A percentile compares a stretch with the other conserved stretches of the same genome.
Evolutionary conservation across 2,888 invertebrate genomes (phyloP).

Genomic region (Calameuta filiformis): DNA sequence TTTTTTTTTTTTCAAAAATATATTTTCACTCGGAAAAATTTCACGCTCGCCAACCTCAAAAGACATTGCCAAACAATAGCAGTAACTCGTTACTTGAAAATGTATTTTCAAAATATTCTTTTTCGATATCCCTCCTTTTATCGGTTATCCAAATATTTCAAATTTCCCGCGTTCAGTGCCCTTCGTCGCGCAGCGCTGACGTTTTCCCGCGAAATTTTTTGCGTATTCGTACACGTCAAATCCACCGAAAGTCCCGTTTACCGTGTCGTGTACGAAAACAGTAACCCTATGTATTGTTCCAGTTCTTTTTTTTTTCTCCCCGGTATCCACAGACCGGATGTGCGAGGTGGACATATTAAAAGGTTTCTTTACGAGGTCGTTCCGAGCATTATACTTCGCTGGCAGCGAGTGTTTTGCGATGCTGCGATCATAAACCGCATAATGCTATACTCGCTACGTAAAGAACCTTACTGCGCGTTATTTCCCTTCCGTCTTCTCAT

Average conservation of each 20-base stretch:
- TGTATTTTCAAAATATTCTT: background rate
- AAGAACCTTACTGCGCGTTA: slow-evolving; percentile 35
- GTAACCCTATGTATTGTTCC: background rate
- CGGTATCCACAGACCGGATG: slow-evolving; percentile 16
- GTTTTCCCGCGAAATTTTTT: background rate
- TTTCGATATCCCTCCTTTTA: too few relatives aligned
- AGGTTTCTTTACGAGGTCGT: slow-evolving; percentile 59
- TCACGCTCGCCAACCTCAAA: background rate
- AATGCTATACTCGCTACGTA: slow-evolving; percentile 32
- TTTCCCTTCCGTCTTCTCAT: slow-evolving; percentile 13
- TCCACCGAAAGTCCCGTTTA: background rate
- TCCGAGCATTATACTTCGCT: slow-evolving; percentile 49
- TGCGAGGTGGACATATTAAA: slow-evolving; percentile 48
- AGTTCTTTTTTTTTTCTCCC: background rate
- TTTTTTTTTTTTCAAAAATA: background rate
- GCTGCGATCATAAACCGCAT: slow-evolving; percentile 50
- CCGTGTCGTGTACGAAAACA: background rate
- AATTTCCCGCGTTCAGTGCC: too few relatives aligned
- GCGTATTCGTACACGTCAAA: background rate
- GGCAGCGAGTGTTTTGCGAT: slow-evolving; percentile 38
- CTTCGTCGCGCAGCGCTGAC: background rate
- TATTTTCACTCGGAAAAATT: background rate
- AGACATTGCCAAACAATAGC: background rate
- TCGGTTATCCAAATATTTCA: fast-evolving
- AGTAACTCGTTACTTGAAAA: background rate